phyloP scores from a whole-genome alignment of 2,797 vertebrate genomes.

The Esox masquinongy region DNA sequence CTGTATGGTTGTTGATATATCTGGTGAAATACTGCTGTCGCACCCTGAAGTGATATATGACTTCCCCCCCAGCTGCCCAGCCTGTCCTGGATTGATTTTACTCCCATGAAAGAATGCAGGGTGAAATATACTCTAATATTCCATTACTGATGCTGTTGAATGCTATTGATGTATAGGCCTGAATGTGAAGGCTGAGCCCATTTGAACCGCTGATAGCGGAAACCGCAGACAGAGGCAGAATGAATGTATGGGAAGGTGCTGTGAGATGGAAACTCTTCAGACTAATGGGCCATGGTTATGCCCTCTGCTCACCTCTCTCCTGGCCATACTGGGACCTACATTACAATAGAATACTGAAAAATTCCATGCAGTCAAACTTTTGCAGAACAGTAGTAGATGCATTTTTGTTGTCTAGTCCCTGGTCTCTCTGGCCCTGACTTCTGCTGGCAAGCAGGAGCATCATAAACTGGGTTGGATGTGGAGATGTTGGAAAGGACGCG shows the following conservation, averaged over 20 bases:
- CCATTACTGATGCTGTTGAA: conserved; percentile 41
- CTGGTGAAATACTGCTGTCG: conserved; percentile 5
- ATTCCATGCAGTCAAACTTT: not conserved
- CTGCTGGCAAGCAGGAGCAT: not conserved
- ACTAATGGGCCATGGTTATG: conserved; percentile 9
- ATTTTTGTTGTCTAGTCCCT: not conserved
- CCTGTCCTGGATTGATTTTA: conserved; percentile 37
- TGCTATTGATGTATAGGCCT: conserved; percentile 27
- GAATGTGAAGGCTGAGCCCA: conserved; percentile 34
- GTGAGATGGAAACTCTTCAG: conserved; percentile 61
- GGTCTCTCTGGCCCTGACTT: not conserved
- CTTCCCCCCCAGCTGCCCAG: not conserved
- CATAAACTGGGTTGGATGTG: not conserved
- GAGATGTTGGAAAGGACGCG: no score
- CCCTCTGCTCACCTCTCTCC: not conserved
- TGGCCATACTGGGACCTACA: no score
- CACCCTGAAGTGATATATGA: not conserved
- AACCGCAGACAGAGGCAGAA: conserved; percentile 50
- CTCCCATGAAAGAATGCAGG: conserved; percentile 19
- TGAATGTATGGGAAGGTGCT: conserved; percentile 18
- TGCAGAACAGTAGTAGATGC: not conserved
- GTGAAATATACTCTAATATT: conserved; percentile 44
- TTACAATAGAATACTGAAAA: no score
- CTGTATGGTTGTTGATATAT: not conserved
- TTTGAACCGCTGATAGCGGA: conserved; percentile 48